phyloP scores from a whole-genome alignment of 2,113 vertebrate species.

The Piliocolobus tephrosceles region DNA sequence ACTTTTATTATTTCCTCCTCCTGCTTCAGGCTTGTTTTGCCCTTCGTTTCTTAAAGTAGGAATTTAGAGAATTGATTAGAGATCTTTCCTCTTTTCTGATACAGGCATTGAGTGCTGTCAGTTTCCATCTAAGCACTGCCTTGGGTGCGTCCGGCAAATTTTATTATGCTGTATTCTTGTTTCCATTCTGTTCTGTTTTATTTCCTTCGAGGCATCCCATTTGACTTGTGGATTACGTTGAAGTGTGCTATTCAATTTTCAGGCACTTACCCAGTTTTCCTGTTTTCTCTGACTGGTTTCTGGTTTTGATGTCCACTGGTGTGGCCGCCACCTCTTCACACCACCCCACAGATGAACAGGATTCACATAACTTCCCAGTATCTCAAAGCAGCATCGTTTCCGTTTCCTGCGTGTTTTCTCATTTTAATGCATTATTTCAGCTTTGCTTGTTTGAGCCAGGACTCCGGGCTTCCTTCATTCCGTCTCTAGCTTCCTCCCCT shows the following conservation, averaged over 20 bases:
- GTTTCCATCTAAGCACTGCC: neutral
- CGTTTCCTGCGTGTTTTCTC: too few relatives aligned
- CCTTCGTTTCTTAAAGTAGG: neutral
- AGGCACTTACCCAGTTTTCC: neutral
- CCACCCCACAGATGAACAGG: too few relatives aligned
- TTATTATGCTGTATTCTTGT: neutral
- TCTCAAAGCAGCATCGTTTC: neutral
- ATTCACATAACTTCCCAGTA: neutral
- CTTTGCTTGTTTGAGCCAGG: neutral
- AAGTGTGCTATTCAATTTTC: neutral
- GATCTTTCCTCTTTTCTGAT: neutral
- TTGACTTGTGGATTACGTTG: neutral
- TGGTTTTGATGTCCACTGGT: too few relatives aligned
- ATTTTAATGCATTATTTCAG: neutral
- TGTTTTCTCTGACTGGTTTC: too few relatives aligned
- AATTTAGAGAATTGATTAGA: neutral
- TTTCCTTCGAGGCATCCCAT: neutral
- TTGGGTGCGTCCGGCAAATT: neutral
- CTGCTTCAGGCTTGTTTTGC: neutral
- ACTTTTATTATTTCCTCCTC: neutral
- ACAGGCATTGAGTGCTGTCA: neutral
- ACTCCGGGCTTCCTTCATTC: fast-evolving
- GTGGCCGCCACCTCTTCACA: neutral
- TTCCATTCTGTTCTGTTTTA: neutral
- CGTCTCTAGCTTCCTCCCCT: neutral